Conservation (phyloP, 2,888 invertebrate genomes). For the Aphrophora alni region DNA sequence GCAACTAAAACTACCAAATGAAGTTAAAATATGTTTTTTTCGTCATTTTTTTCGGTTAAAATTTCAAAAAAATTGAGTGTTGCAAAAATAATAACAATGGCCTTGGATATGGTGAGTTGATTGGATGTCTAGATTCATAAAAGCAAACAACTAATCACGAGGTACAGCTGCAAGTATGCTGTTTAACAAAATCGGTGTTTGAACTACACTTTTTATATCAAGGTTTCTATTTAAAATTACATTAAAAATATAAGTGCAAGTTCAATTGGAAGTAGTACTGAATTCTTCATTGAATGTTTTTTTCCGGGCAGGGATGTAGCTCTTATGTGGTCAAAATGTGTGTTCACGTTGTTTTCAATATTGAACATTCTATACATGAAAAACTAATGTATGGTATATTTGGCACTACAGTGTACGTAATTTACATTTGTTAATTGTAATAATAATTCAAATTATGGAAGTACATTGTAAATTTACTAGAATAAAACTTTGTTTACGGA, state of each 20-base stretch:
- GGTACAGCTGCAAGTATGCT: background rate
- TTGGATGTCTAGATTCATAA: background rate
- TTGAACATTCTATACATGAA: background rate
- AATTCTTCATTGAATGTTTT: background rate
- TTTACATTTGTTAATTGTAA: background rate
- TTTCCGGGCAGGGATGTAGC: background rate
- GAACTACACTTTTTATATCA: background rate
- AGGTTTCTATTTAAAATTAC: background rate
- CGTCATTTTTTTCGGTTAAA: background rate
- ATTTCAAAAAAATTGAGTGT: background rate
- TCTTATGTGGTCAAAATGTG: background rate
- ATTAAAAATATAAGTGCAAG: background rate
- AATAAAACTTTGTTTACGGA: conserved; percentile 56
- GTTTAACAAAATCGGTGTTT: background rate
- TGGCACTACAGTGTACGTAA: background rate
- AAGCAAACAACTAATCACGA: background rate
- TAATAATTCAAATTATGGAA: background rate
- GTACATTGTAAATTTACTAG: background rate
- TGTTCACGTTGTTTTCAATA: background rate
- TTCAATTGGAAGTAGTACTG: background rate
- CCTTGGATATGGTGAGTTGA: background rate
- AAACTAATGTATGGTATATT: background rate
- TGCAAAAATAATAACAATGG: conserved; percentile 1
- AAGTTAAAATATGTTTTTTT: too few relatives aligned
- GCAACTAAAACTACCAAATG: too few relatives aligned